Conservation (phyloP, 2,888 invertebrate genomes). For the Drosophila nr. medialis region DNA sequence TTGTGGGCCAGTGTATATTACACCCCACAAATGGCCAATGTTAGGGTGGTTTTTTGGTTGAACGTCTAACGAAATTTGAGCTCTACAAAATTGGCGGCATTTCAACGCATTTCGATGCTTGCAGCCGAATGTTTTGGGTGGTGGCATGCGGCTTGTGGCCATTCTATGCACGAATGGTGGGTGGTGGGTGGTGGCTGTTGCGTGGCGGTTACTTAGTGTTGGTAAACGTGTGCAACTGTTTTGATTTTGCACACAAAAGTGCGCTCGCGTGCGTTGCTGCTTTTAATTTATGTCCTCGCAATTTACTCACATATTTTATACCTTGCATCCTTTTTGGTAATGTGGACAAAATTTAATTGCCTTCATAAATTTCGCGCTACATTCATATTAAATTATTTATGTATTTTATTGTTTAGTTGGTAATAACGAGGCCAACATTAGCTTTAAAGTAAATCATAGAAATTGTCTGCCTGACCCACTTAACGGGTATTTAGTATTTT, state of each 20-base stretch:
- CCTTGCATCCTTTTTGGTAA: constrained; percentile 7
- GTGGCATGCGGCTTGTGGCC: constrained; percentile 48
- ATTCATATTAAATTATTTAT: constrained; percentile 15
- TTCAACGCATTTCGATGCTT: constrained; percentile 68
- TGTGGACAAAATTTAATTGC: constrained; percentile 57
- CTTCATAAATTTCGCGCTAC: constrained; percentile 53
- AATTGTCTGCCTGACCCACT: constrained; percentile 51
- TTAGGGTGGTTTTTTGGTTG: constrained; percentile 34
- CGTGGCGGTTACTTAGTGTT: constrained; percentile 44
- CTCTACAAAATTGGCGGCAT: constrained; percentile 68
- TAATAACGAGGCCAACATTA: not conserved
- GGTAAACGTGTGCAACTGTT: constrained; percentile 46
- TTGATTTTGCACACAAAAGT: constrained; percentile 51
- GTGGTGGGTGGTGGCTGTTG: constrained; percentile 7
- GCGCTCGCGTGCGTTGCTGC: constrained; percentile 27
- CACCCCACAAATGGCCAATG: constrained; percentile 21
- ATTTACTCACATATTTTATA: constrained; percentile 2
- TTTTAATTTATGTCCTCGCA: constrained; percentile 18
- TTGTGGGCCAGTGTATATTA: constrained; percentile 28
- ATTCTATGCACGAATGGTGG: not conserved
- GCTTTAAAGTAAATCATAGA: constrained; percentile 48
- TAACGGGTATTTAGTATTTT: constrained; percentile 12
- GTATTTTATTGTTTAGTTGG: constrained; percentile 30
- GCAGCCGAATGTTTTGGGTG: constrained; percentile 44
- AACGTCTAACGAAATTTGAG: constrained; percentile 71